Evolutionary conservation across 2,888 invertebrate species (phyloP).

Genomic region (Drosophila prolongata): DNA sequence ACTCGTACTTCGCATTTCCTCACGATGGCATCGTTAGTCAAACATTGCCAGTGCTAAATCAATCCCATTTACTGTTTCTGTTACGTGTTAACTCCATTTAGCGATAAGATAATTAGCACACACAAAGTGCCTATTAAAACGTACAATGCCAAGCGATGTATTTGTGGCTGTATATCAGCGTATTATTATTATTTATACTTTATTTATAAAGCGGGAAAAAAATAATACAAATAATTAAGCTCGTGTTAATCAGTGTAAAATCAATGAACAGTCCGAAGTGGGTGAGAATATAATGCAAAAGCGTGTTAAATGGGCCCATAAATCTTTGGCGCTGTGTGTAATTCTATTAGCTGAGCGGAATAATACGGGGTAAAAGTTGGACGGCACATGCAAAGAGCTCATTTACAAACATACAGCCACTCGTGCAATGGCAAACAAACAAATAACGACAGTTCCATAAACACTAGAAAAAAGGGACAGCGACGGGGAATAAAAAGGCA

Average conservation of each 20-base stretch:
- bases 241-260: conserved; percentile 71
- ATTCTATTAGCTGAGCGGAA: conserved; percentile 64
- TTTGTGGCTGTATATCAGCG: conserved; percentile 21
- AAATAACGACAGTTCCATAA: conserved; percentile 70
- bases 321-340: conserved; percentile 70
- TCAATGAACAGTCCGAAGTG: conserved; percentile 61
- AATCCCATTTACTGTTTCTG: conserved; percentile 35
- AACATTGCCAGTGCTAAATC: conserved; percentile 18
- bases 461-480: conserved; percentile 57
- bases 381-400: conserved; percentile 70
- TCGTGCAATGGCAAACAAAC: conserved; percentile 52
- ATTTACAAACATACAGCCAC: conserved; percentile 55
- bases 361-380: conserved; percentile 6
- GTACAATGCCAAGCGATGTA: conserved; percentile 24
- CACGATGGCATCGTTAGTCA: conserved; percentile 13
- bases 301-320: conserved; percentile 64
- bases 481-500: conserved; percentile 32
- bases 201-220: conserved; percentile 42
- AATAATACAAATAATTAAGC: conserved; percentile 64
- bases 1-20: neutral
- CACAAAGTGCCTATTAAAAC: conserved; percentile 70
- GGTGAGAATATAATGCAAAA: conserved; percentile 58
- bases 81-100: conserved; percentile 62
- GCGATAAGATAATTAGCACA: conserved; percentile 76
- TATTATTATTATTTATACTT: conserved; percentile 24